Percentiles rank a stretch among this genome's conserved stretches.
Conservation (phyloP, 2,888 invertebrate species). For the Craniophora ligustri region DNA sequence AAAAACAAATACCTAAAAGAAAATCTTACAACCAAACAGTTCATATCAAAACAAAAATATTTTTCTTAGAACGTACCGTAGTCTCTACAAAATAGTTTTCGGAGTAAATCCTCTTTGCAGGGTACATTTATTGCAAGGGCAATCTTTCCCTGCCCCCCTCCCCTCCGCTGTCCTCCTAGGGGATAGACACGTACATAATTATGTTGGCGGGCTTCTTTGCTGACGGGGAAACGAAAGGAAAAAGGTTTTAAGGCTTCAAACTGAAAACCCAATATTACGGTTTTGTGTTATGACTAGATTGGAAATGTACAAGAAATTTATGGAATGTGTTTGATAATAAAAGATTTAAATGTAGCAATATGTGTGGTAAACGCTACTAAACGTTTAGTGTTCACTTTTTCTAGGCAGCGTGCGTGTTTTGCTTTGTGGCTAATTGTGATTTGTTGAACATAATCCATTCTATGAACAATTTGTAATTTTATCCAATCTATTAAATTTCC, state of each 20-base stretch:
- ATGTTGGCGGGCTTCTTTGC: slow-evolving; percentile 8
- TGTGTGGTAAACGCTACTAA: too few species aligned
- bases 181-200: slow-evolving; percentile 21
- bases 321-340: too few species aligned
- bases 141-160: neutral
- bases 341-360: too few species aligned
- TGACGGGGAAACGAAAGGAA: neutral
- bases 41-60: slow-evolving; percentile 33
- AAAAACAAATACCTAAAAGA: neutral
- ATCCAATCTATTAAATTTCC: too few species aligned
- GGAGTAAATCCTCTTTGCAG: slow-evolving; percentile 33
- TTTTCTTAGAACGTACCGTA: slow-evolving; percentile 4
- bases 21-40: slow-evolving; percentile 10
- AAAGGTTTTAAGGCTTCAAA: slow-evolving; percentile 4
- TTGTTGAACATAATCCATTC: too few species aligned
- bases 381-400: too few species aligned
- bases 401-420: too few species aligned
- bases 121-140: slow-evolving; percentile 24
- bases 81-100: slow-evolving; percentile 20
- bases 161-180: neutral
- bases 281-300: too few species aligned
- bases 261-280: neutral
- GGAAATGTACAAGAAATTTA: too few species aligned
- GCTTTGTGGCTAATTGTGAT: too few species aligned
- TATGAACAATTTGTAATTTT: too few species aligned